Evolutionary conservation across 2,113 vertebrate genomes (phyloP), one percentile per base, ranked within the genome.

Genomic region (Lophura nycthemera): DNA sequence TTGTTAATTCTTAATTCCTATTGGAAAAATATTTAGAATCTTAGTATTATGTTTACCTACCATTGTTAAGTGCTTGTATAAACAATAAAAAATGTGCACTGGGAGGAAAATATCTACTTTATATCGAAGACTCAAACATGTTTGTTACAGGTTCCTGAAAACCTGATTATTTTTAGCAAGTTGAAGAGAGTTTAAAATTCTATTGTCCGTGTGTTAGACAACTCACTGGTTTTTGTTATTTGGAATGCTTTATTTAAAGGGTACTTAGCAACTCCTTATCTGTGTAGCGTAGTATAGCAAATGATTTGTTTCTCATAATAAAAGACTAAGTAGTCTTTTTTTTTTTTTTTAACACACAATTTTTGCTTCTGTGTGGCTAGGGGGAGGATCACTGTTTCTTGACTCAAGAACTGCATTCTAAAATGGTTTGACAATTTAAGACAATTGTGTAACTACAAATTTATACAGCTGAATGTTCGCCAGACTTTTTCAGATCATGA

Each of bases 281-380:
- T 92, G 85, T 80, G 69, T 85, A 91, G 67, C 64, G 84, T 86
- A 93, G 92, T 43, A 76, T 83, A 83, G 88, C 95, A 94, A 29
- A 81, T 77, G 64, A 94, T 72, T 97, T 96, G 79, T 88, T 94
- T 96, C 73, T 93, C 66, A 74, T 92, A 89, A 80, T 38, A 77
- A 80, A 96, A 83, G 15, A 86, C 15, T 94, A 70, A 91, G 67
- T 72, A 54, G n/a, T 74, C 9, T 36, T 96, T 89, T 86, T 36
- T 36, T 36, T 92, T 64, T 66, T 67, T 96, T 69, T 96, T 94
- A 97, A 93, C 67, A 93, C 15, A 4, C 69, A 94, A 61, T 11
- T 15, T 94, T 86, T 95, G 57, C 81, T 95, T 93, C 92, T 92
- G 4, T 85, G 40, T 74, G 64, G 80, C 59, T 85, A 73, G 81